A percentile compares a stretch with the other conserved stretches of the same genome.
phyloP scores from a whole-genome alignment of 1,140 invertebrate genomes.

The Lordiphosa mommai region DNA sequence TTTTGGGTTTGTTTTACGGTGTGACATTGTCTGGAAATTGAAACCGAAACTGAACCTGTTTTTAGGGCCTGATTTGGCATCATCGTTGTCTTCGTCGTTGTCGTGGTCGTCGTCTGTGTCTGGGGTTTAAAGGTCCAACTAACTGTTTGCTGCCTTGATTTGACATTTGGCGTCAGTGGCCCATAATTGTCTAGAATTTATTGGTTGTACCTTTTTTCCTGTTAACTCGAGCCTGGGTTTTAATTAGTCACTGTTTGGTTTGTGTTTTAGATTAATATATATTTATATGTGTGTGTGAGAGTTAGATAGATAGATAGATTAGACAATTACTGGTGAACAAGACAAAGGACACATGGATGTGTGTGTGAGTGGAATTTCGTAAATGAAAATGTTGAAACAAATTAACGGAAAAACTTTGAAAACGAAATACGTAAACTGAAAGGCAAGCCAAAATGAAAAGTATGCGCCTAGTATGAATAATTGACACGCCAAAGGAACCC shows the following conservation, averaged over 20 bases:
- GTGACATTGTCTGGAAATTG: constrained; percentile 71
- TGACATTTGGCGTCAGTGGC: constrained; percentile 78
- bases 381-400: constrained; percentile 61
- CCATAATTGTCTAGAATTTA: constrained; percentile 78
- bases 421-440: constrained; percentile 23
- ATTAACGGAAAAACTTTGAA: constrained; percentile 3
- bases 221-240: constrained; percentile 53
- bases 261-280: constrained; percentile 44
- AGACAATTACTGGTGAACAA: constrained; percentile 75
- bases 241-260: constrained; percentile 54
- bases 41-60: constrained; percentile 72
- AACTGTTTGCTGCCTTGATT: constrained; percentile 73
- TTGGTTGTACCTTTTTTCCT: constrained; percentile 74
- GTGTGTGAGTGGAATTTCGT: constrained; percentile 69
- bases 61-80: constrained; percentile 75
- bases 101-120: constrained; percentile 1
- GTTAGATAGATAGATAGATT: constrained; percentile 24
- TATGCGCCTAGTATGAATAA: constrained; percentile 66
- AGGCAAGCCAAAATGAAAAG: constrained; percentile 35
- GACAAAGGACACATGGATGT: constrained; percentile 80
- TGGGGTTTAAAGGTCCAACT: constrained; percentile 72
- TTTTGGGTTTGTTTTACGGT: constrained; percentile 54
- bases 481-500: constrained; percentile 42
- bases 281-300: constrained; percentile 25
- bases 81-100: constrained; percentile 15